A percentile compares a stretch with the other conserved stretches of the same genome.
Evolutionary conservation across 1,140 invertebrate genomes (phyloP).

Genomic region (Lasaia peninsularis): DNA sequence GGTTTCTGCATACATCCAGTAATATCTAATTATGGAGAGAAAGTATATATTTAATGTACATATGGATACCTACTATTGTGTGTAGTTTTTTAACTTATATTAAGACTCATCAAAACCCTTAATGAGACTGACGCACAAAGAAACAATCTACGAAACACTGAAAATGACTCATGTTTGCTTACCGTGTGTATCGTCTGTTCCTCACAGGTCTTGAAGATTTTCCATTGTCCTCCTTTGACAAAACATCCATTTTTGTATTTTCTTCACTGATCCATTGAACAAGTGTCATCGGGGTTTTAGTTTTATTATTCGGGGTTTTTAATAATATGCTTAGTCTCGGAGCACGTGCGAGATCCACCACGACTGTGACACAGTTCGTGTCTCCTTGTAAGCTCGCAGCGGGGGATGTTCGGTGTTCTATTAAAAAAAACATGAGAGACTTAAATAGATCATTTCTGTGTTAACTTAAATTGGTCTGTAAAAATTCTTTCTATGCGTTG

Average conservation of each 20-base stretch:
- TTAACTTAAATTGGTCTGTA: constrained; percentile 44
- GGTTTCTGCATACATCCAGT: too few relatives aligned
- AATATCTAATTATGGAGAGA: too few relatives aligned
- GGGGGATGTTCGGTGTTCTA: constrained; percentile 73
- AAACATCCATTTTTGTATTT: constrained; percentile 47
- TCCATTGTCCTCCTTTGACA: constrained; percentile 48
- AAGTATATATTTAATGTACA: not conserved
- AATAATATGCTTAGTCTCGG: constrained; percentile 11
- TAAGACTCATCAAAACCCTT: constrained; percentile 2
- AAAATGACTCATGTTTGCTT: constrained; percentile 66
- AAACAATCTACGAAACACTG: constrained; percentile 48
- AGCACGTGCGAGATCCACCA: constrained; percentile 64
- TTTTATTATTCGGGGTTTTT: constrained; percentile 6
- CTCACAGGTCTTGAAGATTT: constrained; percentile 76
- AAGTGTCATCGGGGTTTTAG: constrained; percentile 51
- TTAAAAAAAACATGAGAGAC: constrained; percentile 74
- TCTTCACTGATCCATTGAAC: constrained; percentile 47
- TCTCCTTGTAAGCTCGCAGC: constrained; percentile 47
- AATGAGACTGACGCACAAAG: constrained; percentile 66
- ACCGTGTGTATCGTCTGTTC: constrained; percentile 78
- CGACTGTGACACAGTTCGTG: constrained; percentile 61
- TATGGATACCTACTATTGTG: too few relatives aligned
- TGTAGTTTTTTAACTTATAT: not conserved
- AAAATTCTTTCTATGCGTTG: constrained; percentile 52
- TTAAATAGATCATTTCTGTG: constrained; percentile 70